Evolutionary conservation across 2,797 vertebrate genomes (phyloP).

Genomic region (Phyllotis vaccarum): DNA sequence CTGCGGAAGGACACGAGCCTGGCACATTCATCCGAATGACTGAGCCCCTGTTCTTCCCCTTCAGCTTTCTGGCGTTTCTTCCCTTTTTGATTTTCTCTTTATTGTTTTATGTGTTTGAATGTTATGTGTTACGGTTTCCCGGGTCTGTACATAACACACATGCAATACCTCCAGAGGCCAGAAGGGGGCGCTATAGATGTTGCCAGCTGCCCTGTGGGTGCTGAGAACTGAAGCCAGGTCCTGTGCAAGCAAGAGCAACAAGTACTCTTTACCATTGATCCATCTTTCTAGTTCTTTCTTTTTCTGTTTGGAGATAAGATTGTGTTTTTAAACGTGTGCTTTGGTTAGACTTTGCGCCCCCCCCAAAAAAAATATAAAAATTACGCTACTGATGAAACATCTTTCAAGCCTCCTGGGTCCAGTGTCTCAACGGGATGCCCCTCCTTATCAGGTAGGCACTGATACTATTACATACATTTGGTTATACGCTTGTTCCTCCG

Average conservation of each 20-base stretch:
- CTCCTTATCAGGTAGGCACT: fast-evolving
- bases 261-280: not conserved
- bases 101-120: not conserved
- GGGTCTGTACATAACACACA: not conserved
- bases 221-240: not conserved
- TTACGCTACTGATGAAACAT: fast-evolving
- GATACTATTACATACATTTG: not conserved
- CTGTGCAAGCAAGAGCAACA: no score
- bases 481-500: not conserved
- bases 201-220: not conserved
- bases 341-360: not conserved
- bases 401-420: not conserved
- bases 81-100: not conserved
- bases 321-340: not conserved
- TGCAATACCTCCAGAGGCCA: not conserved
- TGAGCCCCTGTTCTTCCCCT: not conserved
- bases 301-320: not conserved
- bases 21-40: no score
- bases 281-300: not conserved
- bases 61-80: not conserved
- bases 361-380: slow-evolving; percentile 9
- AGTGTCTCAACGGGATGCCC: not conserved
- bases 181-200: not conserved
- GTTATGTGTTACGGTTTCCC: not conserved
- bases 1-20: not conserved